phyloP scores from a whole-genome alignment of 2,797 vertebrate species.

The Halcyon leucocephala region DNA sequence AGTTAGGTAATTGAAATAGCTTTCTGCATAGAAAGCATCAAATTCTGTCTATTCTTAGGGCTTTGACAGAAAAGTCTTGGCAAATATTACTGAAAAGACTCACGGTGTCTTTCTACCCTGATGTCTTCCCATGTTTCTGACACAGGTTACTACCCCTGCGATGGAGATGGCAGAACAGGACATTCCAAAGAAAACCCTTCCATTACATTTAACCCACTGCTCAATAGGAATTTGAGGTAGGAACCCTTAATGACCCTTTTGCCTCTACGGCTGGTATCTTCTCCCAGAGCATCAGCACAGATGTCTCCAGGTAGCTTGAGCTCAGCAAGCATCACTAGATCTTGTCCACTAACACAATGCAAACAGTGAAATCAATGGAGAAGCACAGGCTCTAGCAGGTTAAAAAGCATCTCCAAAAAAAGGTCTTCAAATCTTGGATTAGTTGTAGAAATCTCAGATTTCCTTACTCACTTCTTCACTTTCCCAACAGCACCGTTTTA shows the following conservation, averaged over 20 bases:
- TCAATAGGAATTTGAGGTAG: not conserved
- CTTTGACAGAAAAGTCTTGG: not conserved
- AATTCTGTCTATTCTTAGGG: not conserved
- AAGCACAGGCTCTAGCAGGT: not conserved
- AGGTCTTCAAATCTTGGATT: not conserved
- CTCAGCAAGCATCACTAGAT: not conserved
- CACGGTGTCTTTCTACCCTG: not conserved
- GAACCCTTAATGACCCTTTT: not conserved
- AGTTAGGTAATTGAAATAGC: not conserved
- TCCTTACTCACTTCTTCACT: not conserved
- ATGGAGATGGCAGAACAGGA: not conserved
- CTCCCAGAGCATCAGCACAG: not conserved
- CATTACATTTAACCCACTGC: not conserved
- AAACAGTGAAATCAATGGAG: not conserved
- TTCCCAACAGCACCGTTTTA: not conserved
- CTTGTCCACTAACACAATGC: not conserved
- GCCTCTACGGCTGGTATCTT: not conserved
- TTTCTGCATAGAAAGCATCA: not conserved
- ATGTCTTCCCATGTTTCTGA: not conserved
- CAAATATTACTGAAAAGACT: not conserved
- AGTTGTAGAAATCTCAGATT: not conserved
- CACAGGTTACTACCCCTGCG: not conserved
- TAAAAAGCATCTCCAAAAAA: not conserved
- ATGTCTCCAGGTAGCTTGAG: not conserved
- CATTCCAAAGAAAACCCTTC: not conserved